Evolutionary conservation across 2,888 invertebrate genomes (phyloP).

Genomic region (Aquatica leii): DNA sequence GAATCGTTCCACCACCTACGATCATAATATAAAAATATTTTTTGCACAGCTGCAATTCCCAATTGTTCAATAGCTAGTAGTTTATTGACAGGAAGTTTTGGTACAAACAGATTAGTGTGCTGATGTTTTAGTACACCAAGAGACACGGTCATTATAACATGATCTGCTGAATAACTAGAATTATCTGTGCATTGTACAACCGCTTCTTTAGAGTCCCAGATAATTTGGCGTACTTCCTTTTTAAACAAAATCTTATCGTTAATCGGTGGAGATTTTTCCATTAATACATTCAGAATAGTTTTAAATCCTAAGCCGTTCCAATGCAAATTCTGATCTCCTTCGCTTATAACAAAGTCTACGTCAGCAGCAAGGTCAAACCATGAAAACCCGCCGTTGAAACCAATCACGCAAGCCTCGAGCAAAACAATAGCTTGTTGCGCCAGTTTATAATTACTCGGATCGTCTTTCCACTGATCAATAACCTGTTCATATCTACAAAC

Average conservation of each 20-base stretch:
- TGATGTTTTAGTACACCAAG: constrained; percentile 72
- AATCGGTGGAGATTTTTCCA: constrained; percentile 19
- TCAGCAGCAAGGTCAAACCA: constrained; percentile 73
- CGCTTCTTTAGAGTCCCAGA: constrained; percentile 28
- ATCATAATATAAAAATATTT: constrained; percentile 69
- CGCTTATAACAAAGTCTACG: constrained; percentile 72
- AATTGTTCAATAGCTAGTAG: constrained; percentile 63
- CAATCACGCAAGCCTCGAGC: constrained; percentile 12
- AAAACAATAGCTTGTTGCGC: constrained; percentile 7
- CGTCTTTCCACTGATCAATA: neutral
- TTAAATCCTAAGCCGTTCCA: constrained; percentile 80
- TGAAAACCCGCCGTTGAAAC: constrained; percentile 67
- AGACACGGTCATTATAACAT: constrained; percentile 71
- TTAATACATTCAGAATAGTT: constrained; percentile 67
- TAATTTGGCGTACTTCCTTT: constrained; percentile 39
- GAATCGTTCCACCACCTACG: constrained; percentile 67
- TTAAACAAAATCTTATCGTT: constrained; percentile 44
- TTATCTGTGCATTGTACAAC: constrained; percentile 63
- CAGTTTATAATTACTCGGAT: neutral
- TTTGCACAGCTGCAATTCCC: constrained; percentile 70
- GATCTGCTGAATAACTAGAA: constrained; percentile 63
- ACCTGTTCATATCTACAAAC: constrained; percentile 12
- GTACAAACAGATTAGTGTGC: constrained; percentile 63
- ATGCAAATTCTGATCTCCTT: constrained; percentile 73
- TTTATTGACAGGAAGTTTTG: constrained; percentile 64